These are phyloP conservation scores for Chitala chitala DNA, from an alignment of 2,113 vertebrate species.

Conservation along the genomic window DNA sequence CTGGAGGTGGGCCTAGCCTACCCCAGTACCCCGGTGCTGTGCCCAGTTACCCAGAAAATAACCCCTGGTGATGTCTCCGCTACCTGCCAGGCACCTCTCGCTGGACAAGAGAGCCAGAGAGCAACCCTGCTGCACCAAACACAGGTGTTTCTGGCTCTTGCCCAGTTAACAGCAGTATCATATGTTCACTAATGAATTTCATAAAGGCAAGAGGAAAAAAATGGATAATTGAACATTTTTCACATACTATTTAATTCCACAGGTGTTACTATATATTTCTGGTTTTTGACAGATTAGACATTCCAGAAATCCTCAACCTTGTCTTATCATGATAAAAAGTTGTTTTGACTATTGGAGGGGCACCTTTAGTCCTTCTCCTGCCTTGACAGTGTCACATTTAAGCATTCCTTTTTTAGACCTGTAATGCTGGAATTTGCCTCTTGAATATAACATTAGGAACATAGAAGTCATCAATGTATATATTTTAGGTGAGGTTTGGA, in stretches of 20 bases:
- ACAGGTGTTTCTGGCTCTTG: not conserved
- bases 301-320: not conserved
- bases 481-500: not conserved
- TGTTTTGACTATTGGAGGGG: not conserved
- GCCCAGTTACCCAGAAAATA: constrained; percentile 76
- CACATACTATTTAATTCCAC: not conserved
- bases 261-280: not conserved
- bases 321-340: not conserved
- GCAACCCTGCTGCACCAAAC: not conserved
- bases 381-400: not conserved
- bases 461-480: not conserved
- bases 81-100: constrained; percentile 37
- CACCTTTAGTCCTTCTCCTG: not conserved
- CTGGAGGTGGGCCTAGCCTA: constrained; percentile 72
- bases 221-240: not conserved
- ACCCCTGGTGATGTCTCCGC: constrained; percentile 52
- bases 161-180: not conserved
- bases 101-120: constrained; percentile 45
- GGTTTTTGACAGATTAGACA: not conserved
- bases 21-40: constrained; percentile 84
- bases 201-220: constrained; percentile 21
- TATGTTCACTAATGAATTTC: constrained; percentile 8
- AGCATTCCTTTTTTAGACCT: not conserved
- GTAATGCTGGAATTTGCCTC: not conserved
- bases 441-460: not conserved